A percentile compares a stretch with the other conserved stretches of the same genome.
These are phyloP conservation scores for Marcusenius ussheri DNA, from an alignment of 2,113 vertebrate genomes.

Conservation along the genomic window DNA sequence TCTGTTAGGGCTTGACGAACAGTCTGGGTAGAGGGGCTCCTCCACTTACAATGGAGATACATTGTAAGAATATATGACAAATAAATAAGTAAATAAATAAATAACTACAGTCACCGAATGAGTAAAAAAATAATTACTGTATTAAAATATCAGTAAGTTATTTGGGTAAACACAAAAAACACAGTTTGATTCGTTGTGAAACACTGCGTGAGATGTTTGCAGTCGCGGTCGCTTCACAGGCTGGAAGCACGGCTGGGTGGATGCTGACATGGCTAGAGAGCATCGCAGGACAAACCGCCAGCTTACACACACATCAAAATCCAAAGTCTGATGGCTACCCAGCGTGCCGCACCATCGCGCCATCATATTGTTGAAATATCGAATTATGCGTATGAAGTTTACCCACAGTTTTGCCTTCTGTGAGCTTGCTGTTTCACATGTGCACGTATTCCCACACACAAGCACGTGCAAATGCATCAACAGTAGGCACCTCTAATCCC, in stretches of 20 bases:
- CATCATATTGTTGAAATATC: not conserved
- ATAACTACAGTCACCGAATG: not conserved
- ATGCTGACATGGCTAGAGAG: not conserved
- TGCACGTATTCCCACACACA: not conserved
- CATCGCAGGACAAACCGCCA: not conserved
- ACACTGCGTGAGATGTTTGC: not conserved
- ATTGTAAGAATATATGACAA: not conserved
- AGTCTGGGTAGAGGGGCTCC: not conserved
- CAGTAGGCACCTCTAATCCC: conserved; percentile 23
- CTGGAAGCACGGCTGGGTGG: not conserved
- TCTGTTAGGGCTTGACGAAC: not conserved
- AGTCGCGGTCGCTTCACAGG: not conserved
- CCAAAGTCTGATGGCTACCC: not conserved
- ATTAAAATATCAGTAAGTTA: not conserved
- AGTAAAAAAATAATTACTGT: not conserved
- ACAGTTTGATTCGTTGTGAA: not conserved
- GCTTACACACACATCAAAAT: not conserved
- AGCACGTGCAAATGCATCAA: not conserved
- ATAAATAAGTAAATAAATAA: not conserved
- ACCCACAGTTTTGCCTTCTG: not conserved
- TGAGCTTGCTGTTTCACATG: not conserved
- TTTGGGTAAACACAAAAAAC: not conserved
- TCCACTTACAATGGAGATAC: not conserved
- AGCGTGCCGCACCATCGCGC: too few relatives aligned
- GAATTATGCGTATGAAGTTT: not conserved